Evolutionary conservation across 2,888 invertebrate species (phyloP), one percentile per base, ranked within the genome.

Genomic region (Pteria penguin): DNA sequence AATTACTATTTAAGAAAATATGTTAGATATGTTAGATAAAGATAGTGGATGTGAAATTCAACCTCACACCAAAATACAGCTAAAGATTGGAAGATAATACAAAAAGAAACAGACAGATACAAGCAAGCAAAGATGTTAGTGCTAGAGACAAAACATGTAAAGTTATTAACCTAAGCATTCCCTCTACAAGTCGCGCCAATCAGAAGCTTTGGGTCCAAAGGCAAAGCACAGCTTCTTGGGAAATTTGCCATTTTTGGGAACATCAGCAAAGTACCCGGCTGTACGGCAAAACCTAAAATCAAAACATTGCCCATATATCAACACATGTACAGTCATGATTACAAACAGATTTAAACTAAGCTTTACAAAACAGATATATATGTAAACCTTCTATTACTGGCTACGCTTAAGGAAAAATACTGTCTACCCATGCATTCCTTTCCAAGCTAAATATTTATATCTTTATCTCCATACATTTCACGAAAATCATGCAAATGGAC

Each of bases 121-220:
- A 32, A 22, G 8, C 11, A 4, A 63, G n/a, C 11, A 22, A 63
- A 11, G 5, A 36, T 18, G 5, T 18, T 26, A 66, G 27, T 22
- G 26, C 29, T 4, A 69, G 60, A 32, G 57, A 72, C 22, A 65
- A 33, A 55, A 62, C 27, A 36, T 24, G 32, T 62, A 73, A 76
- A 81, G 69, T 72, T 84, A 85, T 81, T 85, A 85, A 85, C 84
- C 84, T 85, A 85, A 83, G 81, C 80, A 63, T 77, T 80, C 81
- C 74, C 72, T 75, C 74, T 78, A 79, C 57, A 75, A 69, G 67
- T 81, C 80, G 68, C 80, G 79, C 95, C 96, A 96, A 82, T 95
- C 95, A 31, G 95, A 95, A 1, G 96, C 96, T 81, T 95, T 96
- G 79, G 94, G 95, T 18, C 89, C 89, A 82, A 90, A 90, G 81